Base-by-base conservation (phyloP, 2,888 invertebrate species). In the Meteorus cinctellus region DNA sequence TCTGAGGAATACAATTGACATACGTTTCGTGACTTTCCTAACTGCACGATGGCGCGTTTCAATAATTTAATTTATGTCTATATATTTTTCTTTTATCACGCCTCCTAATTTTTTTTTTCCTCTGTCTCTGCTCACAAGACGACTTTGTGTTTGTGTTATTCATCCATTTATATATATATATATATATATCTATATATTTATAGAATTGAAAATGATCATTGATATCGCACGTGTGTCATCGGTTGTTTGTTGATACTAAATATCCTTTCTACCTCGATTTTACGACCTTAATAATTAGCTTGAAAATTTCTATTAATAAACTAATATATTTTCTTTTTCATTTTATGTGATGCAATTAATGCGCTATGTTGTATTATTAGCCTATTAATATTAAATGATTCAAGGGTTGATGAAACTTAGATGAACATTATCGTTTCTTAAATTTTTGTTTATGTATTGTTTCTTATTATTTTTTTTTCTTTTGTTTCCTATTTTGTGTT, bases 1-100 rank as follows among this genome's bases (percentile, higher is more conserved):
- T 84, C 83, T 85, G 84, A 86, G 84, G 84, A 84, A 85, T 85
- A 85, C 86, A 88, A 88, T 88, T 88, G 88, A 88, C 88, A 87
- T 88, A 82, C 86, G 87, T 88, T 88, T 88, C 86, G 81, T 87
- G 86, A 88, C 87, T 88, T 87, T 88, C 86, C 87, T 86, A 87
- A 84, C 82, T 84, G 82, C 79, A 85, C 77, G 78, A 79, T 78
- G 78, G 78, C 69, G 80, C 79, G 76, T 79, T 41, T 78, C 80
- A 77, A 78, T 74, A 77, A 55, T 73, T 72, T 77, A 78, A 24
- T 48, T 41, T 12, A 41, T 48, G 6, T 55, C n/a, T 55, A 19
- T 55, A n/a, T 24, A n/a, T 48, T 16, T n/a, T 48, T 55, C 8
- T 55, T 55, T 19, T 19, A 8, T 76, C 69, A 75, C 63, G 75